Percentiles rank a stretch among this genome's conserved stretches.
Evolutionary conservation across 2,888 invertebrate species (phyloP).

Genomic region (Leptopilina drosophilae): DNA sequence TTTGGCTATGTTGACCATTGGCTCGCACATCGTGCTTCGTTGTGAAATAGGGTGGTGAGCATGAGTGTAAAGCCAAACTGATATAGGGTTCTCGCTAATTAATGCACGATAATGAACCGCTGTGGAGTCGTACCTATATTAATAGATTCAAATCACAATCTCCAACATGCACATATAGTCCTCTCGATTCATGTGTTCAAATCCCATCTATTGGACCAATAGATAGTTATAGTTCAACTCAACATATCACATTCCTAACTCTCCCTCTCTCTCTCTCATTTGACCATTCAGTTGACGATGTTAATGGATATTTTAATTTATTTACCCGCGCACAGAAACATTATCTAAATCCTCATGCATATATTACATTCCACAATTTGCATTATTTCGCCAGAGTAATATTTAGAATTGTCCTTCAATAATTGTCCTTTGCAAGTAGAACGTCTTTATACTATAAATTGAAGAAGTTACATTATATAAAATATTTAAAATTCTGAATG

Average conservation of each 20-base stretch:
- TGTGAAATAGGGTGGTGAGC: slow-evolving; percentile 64
- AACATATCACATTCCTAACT: slow-evolving; percentile 2
- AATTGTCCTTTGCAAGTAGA: too few relatives aligned
- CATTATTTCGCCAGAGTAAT: too few relatives aligned
- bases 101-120: slow-evolving; percentile 73
- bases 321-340: background rate
- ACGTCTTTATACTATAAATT: too few relatives aligned
- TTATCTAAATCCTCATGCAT: too few relatives aligned
- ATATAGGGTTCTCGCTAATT: slow-evolving; percentile 71
- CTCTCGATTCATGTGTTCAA: slow-evolving; percentile 13
- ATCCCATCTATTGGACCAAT: slow-evolving; percentile 25
- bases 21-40: slow-evolving; percentile 59
- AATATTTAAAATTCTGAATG: too few relatives aligned
- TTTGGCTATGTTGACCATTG: slow-evolving; percentile 34
- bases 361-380: too few relatives aligned
- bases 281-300: slow-evolving; percentile 42
- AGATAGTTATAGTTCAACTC: slow-evolving; percentile 12
- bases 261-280: slow-evolving; percentile 17
- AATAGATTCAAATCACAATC: slow-evolving; percentile 72
- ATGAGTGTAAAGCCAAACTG: slow-evolving; percentile 54
- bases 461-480: too few relatives aligned
- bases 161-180: slow-evolving; percentile 44
- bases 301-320: slow-evolving; percentile 44
- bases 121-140: slow-evolving; percentile 66
- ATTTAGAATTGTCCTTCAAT: too few relatives aligned